phyloP scores from a whole-genome alignment of 2,113 vertebrate genomes.

The Furnarius figulus region DNA sequence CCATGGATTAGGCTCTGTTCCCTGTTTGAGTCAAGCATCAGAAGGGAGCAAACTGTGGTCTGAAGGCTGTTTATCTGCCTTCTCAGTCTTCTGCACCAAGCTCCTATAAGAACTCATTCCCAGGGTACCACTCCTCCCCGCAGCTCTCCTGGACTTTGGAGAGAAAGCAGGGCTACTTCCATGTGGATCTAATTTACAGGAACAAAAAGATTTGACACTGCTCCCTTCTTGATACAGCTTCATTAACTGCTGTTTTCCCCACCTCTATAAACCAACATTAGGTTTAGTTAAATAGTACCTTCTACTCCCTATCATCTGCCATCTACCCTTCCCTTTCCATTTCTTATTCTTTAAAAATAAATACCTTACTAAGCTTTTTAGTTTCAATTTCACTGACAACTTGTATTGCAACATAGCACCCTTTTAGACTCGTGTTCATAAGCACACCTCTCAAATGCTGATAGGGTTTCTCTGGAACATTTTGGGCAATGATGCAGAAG shows the following conservation, averaged over 20 bases:
- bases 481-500: not conserved
- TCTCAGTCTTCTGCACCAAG: not conserved
- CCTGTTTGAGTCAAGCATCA: not conserved
- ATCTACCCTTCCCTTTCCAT: not conserved
- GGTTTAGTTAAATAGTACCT: not conserved
- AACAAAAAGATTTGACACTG: not conserved
- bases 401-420: not conserved
- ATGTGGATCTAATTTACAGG: not conserved
- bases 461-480: not conserved
- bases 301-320: not conserved
- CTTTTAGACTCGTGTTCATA: not conserved
- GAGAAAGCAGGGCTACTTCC: constrained; percentile 1
- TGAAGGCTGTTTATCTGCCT: constrained; percentile 1
- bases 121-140: not conserved
- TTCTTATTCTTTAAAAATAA: not conserved
- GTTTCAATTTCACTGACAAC: constrained; percentile 22
- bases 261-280: not conserved
- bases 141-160: not conserved
- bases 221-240: not conserved
- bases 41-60: not conserved
- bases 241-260: not conserved
- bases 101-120: not conserved
- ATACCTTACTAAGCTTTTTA: not conserved
- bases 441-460: not conserved
- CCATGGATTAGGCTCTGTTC: not conserved